These are phyloP conservation scores for Orgyia antiqua DNA, from an alignment of 2,888 invertebrate species.

Conservation along the genomic window DNA sequence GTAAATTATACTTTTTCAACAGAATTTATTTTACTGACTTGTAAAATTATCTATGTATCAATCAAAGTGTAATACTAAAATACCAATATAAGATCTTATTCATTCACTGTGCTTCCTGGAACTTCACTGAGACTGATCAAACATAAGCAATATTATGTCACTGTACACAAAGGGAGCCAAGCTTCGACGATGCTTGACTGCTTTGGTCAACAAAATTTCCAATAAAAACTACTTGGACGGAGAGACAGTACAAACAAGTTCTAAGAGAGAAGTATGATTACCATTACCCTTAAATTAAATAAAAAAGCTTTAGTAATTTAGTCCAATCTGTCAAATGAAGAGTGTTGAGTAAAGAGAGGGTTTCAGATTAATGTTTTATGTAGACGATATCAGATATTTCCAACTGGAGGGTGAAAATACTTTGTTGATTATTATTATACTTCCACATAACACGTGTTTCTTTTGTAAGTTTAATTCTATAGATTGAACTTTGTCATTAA, in stretches of 20 bases:
- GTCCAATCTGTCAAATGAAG: slow-evolving; percentile 76
- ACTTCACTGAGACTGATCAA: slow-evolving; percentile 46
- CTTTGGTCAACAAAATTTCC: slow-evolving; percentile 59
- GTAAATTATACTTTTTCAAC: too few relatives aligned
- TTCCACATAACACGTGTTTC: too few relatives aligned
- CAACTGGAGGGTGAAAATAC: slow-evolving; percentile 36
- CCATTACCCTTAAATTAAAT: slow-evolving; percentile 71
- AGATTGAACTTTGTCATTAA: too few relatives aligned
- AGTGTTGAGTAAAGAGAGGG: slow-evolving; percentile 76
- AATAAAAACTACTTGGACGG: slow-evolving; percentile 72
- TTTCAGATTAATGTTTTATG: slow-evolving; percentile 59
- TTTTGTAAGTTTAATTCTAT: too few relatives aligned
- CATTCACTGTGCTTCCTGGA: slow-evolving; percentile 32
- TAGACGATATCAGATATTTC: slow-evolving; percentile 54
- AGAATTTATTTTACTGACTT: too few relatives aligned
- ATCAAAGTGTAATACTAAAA: too few relatives aligned
- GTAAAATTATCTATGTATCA: too few relatives aligned
- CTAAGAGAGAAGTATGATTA: slow-evolving; percentile 46
- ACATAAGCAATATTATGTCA: slow-evolving; percentile 64
- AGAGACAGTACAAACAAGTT: slow-evolving; percentile 51
- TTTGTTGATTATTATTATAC: slow-evolving; percentile 24
- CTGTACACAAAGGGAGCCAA: slow-evolving; percentile 53
- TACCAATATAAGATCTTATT: too few relatives aligned
- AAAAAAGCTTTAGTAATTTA: slow-evolving; percentile 71
- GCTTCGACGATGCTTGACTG: slow-evolving; percentile 43